Percentiles rank a stretch among this genome's conserved stretches.
phyloP scores from a whole-genome alignment of 2,797 vertebrate species.

The Astyanax mexicanus region DNA sequence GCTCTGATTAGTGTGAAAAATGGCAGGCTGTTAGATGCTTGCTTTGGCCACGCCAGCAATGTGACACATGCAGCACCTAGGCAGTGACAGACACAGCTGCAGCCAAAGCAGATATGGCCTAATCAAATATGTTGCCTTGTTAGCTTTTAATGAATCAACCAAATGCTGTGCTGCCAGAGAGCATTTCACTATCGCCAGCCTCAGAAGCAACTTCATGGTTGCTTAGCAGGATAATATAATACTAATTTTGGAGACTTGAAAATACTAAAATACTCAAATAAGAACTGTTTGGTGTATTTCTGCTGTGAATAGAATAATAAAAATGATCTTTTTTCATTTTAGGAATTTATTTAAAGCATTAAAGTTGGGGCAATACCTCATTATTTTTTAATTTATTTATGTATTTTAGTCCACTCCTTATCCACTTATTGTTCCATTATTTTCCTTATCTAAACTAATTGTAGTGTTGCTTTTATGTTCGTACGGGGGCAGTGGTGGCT shows the following conservation, averaged over 20 bases:
- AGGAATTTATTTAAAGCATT: background rate
- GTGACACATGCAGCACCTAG: constrained; percentile 55
- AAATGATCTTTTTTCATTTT: background rate
- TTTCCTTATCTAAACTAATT: no score
- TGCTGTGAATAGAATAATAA: constrained; percentile 15
- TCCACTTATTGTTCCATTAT: no score
- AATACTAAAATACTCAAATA: constrained; percentile 27
- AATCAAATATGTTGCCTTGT: constrained; percentile 65
- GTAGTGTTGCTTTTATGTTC: no score
- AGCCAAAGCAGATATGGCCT: constrained; percentile 58
- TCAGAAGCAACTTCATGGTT: constrained; percentile 58
- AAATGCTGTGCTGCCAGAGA: constrained; percentile 68
- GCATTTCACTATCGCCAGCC: constrained; percentile 69
- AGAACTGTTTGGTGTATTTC: constrained; percentile 2
- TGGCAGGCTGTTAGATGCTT: constrained; percentile 59
- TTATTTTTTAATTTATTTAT: background rate
- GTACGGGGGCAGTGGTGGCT: no score
- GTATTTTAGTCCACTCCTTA: no score
- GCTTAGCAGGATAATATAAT: constrained; percentile 58
- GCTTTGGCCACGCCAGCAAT: constrained; percentile 41
- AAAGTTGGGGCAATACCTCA: no score
- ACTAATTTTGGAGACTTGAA: constrained; percentile 16
- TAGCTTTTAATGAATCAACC: constrained; percentile 63
- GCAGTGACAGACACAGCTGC: constrained; percentile 63
- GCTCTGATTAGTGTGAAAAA: constrained; percentile 76